Conservation (phyloP, 2,888 invertebrate genomes). For the Apocheima hispidaria region DNA sequence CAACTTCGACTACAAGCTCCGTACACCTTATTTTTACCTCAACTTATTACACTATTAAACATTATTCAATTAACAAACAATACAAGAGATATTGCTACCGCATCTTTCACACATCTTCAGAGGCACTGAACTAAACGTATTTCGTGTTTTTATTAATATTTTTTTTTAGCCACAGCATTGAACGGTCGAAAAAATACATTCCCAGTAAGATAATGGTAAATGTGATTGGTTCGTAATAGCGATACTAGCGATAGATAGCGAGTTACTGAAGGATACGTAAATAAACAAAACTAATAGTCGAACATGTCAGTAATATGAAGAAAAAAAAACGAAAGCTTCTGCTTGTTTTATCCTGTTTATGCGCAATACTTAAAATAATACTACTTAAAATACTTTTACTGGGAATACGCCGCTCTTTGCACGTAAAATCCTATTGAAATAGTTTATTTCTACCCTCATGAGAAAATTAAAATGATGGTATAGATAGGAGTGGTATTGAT, state of each 20-base stretch:
- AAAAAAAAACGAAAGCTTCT: conserved; percentile 24
- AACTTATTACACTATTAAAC: too few relatives aligned
- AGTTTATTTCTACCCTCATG: conserved; percentile 19
- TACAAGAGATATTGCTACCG: neutral
- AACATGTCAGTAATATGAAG: conserved; percentile 25
- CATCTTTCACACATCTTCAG: neutral
- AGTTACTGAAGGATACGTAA: conserved; percentile 29
- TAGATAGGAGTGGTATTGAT: too few relatives aligned
- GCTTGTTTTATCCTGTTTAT: too few relatives aligned
- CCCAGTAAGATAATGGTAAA: conserved; percentile 9
- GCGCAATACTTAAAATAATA: too few relatives aligned
- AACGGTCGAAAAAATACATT: conserved; percentile 16
- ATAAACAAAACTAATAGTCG: conserved; percentile 27
- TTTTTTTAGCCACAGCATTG: neutral
- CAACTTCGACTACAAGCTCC: too few relatives aligned
- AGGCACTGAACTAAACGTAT: neutral
- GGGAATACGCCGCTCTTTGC: conserved; percentile 18
- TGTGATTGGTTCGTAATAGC: conserved; percentile 17
- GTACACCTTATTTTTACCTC: too few relatives aligned
- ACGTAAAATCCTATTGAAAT: conserved; percentile 14
- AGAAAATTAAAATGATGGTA: conserved; percentile 4
- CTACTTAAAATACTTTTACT: conserved; percentile 7
- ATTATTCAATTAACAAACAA: too few relatives aligned
- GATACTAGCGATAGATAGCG: too few relatives aligned
- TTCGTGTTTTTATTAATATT: conserved; percentile 5